Evolutionary conservation across 1,140 invertebrate genomes (phyloP).

Genomic region (Elymnias hypermnestra): DNA sequence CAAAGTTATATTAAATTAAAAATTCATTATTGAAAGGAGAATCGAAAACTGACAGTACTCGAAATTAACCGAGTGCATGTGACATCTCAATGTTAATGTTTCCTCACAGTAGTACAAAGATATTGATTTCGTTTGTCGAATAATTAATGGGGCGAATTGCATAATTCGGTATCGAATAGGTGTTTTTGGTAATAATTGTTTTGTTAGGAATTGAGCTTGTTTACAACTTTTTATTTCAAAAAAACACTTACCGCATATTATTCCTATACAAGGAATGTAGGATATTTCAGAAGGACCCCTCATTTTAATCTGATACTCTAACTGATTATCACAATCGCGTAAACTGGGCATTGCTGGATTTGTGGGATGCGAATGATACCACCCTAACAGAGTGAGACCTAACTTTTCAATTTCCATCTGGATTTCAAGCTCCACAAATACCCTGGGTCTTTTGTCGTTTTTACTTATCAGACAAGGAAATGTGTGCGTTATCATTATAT

Average conservation of each 20-base stretch:
- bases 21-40: too few relatives aligned
- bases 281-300: conserved; percentile 91
- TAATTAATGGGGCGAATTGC: too few relatives aligned
- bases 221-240: too few relatives aligned
- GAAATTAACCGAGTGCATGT: too few relatives aligned
- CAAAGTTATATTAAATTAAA: too few relatives aligned
- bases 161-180: too few relatives aligned
- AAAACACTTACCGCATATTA: conserved; percentile 88
- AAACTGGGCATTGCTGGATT: conserved; percentile 92
- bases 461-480: conserved; percentile 92
- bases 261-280: conserved; percentile 94
- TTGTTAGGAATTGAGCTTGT: too few relatives aligned
- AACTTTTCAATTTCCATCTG: conserved; percentile 87
- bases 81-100: too few relatives aligned
- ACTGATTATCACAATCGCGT: conserved; percentile 92
- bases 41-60: too few relatives aligned
- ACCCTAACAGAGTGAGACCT: conserved; percentile 90
- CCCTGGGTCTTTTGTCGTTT: conserved; percentile 83
- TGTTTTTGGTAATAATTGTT: too few relatives aligned
- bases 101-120: too few relatives aligned
- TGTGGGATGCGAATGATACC: conserved; percentile 97
- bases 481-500: conserved; percentile 90
- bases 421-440: conserved; percentile 88
- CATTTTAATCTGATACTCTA: conserved; percentile 97
- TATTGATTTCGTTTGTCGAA: too few relatives aligned